Evolutionary conservation across 2,113 vertebrate species (phyloP).

Genomic region (Camelus dromedarius): DNA sequence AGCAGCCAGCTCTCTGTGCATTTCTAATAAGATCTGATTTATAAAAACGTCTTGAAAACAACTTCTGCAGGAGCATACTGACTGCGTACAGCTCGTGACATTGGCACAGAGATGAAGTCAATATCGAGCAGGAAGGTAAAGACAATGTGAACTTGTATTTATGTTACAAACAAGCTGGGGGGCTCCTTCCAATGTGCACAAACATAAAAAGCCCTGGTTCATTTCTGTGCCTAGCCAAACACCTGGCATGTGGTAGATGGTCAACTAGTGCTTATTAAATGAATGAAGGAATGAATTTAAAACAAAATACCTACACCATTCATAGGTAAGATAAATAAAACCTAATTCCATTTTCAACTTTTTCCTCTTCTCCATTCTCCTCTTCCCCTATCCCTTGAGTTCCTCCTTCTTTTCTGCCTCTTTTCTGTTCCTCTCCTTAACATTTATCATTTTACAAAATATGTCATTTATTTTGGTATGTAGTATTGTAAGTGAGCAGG

Average conservation of each 20-base stretch:
- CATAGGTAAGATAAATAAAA: neutral
- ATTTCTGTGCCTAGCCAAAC: neutral
- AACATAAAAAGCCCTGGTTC: neutral
- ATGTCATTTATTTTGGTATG: neutral
- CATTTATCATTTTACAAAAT: neutral
- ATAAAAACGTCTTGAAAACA: conserved; percentile 48
- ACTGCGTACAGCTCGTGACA: neutral
- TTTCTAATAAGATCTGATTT: conserved; percentile 52
- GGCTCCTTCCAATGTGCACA: neutral
- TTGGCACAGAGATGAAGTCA: neutral
- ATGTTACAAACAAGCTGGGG: neutral
- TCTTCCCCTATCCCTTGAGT: neutral
- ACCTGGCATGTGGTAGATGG: neutral
- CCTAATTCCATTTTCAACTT: neutral
- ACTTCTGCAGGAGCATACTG: neutral
- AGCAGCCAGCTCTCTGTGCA: neutral
- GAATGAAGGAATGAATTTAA: neutral
- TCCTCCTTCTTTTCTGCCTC: accelerated
- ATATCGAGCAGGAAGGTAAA: neutral
- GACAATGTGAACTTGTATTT: neutral
- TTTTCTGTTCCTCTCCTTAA: neutral
- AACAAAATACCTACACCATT: neutral
- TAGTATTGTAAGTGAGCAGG: too few species aligned
- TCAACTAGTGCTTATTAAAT: neutral
- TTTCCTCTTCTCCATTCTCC: neutral